Conservation (phyloP, 2,888 invertebrate genomes). For the Drosophila macrothrix region DNA sequence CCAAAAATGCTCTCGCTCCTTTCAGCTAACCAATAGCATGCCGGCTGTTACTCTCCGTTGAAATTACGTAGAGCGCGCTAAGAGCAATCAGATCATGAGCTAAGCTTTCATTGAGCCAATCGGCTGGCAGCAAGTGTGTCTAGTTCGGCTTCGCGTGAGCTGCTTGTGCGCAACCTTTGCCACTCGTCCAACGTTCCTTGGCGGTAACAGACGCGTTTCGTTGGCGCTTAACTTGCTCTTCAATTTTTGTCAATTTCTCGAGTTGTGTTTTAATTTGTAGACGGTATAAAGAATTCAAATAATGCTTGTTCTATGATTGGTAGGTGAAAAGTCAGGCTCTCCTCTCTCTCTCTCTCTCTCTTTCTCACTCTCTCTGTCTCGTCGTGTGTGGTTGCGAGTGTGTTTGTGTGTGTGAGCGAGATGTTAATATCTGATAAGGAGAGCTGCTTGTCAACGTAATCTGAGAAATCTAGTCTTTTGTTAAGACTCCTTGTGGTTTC, state of each 20-base stretch:
- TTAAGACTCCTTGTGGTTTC: constrained; percentile 47
- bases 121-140: constrained; percentile 24
- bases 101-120: constrained; percentile 41
- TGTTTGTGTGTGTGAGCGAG: constrained; percentile 13
- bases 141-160: constrained; percentile 48
- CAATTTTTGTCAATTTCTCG: not conserved
- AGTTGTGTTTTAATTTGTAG: constrained; percentile 13
- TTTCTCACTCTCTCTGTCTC: not conserved
- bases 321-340: constrained; percentile 57
- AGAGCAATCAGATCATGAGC: constrained; percentile 29
- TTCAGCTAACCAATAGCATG: constrained; percentile 14
- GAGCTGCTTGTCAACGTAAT: constrained; percentile 62
- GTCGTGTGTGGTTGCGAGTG: not conserved
- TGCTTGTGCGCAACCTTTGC: constrained; percentile 25
- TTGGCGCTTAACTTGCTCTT: not conserved
- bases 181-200: constrained; percentile 57
- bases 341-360: not conserved
- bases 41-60: not conserved
- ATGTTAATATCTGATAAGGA: constrained; percentile 46
- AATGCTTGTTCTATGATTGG: constrained; percentile 58
- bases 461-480: constrained; percentile 63
- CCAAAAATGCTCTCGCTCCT: constrained; percentile 3
- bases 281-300: constrained; percentile 5
- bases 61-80: not conserved
- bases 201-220: constrained; percentile 55